Percentiles rank a stretch among this genome's conserved stretches.
Conservation (phyloP, 1,140 invertebrate species). For the Chlorops oryzae region DNA sequence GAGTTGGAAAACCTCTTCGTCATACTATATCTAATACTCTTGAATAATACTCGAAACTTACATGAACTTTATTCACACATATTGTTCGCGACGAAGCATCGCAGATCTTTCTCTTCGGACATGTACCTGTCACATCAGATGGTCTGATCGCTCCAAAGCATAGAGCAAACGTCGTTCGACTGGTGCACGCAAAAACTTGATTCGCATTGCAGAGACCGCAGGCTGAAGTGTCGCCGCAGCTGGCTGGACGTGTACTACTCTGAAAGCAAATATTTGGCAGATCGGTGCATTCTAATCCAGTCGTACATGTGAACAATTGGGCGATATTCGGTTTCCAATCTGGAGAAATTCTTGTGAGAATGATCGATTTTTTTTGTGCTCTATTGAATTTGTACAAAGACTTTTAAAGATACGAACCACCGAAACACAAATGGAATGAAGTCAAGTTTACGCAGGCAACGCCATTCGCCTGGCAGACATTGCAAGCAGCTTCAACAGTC, state of each 20-base stretch:
- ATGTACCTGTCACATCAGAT: conserved; percentile 13
- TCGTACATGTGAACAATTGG: conserved; percentile 31
- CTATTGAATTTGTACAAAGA: no score
- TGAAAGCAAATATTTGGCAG: conserved; percentile 37
- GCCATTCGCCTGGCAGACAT: conserved; percentile 36
- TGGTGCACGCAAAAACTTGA: conserved; percentile 36
- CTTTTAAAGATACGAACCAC: conserved; percentile 13
- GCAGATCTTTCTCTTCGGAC: conserved; percentile 18
- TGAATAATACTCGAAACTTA: conserved; percentile 2
- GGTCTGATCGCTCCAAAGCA: conserved; percentile 34
- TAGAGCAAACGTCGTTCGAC: conserved; percentile 32
- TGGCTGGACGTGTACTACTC: conserved; percentile 25
- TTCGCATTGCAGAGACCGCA: conserved; percentile 32
- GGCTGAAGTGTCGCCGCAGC: conserved; percentile 37
- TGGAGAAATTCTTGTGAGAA: no score
- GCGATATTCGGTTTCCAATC: conserved; percentile 14
- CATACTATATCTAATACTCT: no score
- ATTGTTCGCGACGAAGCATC: conserved; percentile 9
- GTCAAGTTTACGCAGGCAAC: conserved; percentile 37
- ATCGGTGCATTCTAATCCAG: conserved; percentile 39
- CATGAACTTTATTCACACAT: conserved; percentile 10
- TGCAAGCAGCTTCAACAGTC: conserved; percentile 18
- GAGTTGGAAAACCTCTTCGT: no score
- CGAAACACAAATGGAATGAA: conserved; percentile 34
- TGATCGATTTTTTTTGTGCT: no score